Conservation (phyloP, 2,797 vertebrate species). For the Holocentrus rufus region DNA sequence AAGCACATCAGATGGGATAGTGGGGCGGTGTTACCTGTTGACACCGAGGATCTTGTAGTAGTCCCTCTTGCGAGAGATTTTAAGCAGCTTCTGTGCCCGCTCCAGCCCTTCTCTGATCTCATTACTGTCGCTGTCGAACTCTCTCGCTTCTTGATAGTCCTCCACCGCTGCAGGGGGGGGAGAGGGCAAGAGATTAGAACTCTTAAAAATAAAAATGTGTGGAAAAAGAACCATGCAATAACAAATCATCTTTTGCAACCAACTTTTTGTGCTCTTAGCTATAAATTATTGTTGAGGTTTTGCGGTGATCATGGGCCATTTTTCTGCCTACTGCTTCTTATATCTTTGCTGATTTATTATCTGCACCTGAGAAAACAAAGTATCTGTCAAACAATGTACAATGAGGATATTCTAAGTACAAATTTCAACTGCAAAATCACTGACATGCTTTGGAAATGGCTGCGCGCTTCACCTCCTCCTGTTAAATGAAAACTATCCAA, state of each 20-base stretch:
- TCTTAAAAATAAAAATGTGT: neutral
- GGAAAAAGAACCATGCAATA: neutral
- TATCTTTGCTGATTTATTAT: no score
- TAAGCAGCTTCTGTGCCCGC: slow-evolving; percentile 85
- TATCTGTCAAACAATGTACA: neutral
- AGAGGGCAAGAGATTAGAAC: neutral
- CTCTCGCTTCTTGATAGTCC: slow-evolving; percentile 86
- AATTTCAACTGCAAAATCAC: neutral
- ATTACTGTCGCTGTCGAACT: slow-evolving; percentile 83
- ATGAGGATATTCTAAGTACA: no score
- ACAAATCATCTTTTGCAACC: neutral
- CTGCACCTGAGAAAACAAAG: neutral
- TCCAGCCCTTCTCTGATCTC: slow-evolving; percentile 86
- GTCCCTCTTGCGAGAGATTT: slow-evolving; percentile 86
- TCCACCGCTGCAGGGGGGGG: slow-evolving; percentile 79
- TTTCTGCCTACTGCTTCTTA: no score
- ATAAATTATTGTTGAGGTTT: no score
- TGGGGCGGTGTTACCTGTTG: slow-evolving; percentile 73
- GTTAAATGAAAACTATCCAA: neutral
- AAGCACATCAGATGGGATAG: neutral
- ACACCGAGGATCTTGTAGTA: slow-evolving; percentile 90
- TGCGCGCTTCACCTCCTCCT: neutral
- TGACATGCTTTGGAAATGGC: no score
- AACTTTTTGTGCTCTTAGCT: neutral
- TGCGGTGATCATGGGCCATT: no score